A percentile compares a stretch with the other conserved stretches of the same genome.
phyloP scores from a whole-genome alignment of 2,797 vertebrate genomes.

The Falco columbarius region DNA sequence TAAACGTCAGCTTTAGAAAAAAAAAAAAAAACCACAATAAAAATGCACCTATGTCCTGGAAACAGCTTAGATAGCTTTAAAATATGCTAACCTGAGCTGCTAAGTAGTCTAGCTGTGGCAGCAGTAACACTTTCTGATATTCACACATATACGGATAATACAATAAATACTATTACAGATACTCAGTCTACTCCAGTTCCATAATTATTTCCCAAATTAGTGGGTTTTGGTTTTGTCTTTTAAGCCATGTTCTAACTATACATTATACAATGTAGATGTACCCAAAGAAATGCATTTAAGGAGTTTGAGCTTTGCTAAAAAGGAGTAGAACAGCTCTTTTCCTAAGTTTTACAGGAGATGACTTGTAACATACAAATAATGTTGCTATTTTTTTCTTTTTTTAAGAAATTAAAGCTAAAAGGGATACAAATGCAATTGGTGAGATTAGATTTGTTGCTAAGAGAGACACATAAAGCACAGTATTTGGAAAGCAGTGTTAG shows the following conservation, averaged over 20 bases:
- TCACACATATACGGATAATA: not conserved
- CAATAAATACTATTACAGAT: not conserved
- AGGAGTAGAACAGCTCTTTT: not conserved
- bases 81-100: not conserved
- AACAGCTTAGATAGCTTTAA: not conserved
- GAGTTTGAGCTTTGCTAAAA: not conserved
- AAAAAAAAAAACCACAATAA: not conserved
- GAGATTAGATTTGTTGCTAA: not conserved
- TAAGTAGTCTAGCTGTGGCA: not conserved
- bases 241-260: not conserved
- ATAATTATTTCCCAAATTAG: not conserved
- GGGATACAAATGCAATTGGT: not conserved
- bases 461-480: not conserved
- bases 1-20: not conserved
- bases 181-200: not conserved
- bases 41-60: not conserved
- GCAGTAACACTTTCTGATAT: not conserved
- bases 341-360: not conserved
- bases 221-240: not conserved
- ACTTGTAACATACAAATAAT: not conserved
- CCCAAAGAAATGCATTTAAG: not conserved
- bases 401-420: not conserved
- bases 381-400: not conserved
- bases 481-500: not conserved
- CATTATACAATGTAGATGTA: not conserved